Base-by-base conservation (phyloP, 1,140 invertebrate genomes). In the Tribolium castaneum region DNA sequence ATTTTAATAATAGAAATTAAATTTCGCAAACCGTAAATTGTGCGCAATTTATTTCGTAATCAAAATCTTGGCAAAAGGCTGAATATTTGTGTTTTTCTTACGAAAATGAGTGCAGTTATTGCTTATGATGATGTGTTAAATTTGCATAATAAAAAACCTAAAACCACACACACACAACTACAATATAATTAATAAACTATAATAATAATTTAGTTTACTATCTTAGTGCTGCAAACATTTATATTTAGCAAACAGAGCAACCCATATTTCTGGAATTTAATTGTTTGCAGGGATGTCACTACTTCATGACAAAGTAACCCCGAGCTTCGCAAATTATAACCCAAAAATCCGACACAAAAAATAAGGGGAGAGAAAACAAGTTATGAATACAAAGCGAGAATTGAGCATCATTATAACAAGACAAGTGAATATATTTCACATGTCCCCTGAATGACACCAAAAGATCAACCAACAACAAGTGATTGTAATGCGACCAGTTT, bases 311-410 rank as follows among this genome's bases (percentile, higher is more conserved):
- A 66, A 14, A 66, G 6, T 59, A 59, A n/a, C n/a, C 59, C 59
- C 25, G 19, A 34, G 30, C 14, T 66, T 66, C 1, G 10, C 59
- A 35, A 59, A 35, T 66, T 66, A 34, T 34, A 66, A 14, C 25
- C 19, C 59, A 66, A 66, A 66, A 66, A 66, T 66, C 25, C 59
- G 30, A 35, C 59, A 35, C 25, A 66, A 66, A 66, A 59, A 59
- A 59, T 59, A 25, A 66, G 30, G 59, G 59, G 59, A 66, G 59
- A n/a, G 30, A 35, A 66, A 66, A 66, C 59, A 66, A 66, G 59
- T 66, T 66, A 66, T 66, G 59, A 66, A 66, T 66, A 66, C 59
- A 34, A 66, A 66, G 30, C 59, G 59, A 34, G 59, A 66, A 66
- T 66, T 66, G 59, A 66, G 30, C 10, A 25, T 66, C 59, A 66